Evolutionary conservation across 1,140 invertebrate genomes (phyloP).

Genomic region (Linepithema humile): DNA sequence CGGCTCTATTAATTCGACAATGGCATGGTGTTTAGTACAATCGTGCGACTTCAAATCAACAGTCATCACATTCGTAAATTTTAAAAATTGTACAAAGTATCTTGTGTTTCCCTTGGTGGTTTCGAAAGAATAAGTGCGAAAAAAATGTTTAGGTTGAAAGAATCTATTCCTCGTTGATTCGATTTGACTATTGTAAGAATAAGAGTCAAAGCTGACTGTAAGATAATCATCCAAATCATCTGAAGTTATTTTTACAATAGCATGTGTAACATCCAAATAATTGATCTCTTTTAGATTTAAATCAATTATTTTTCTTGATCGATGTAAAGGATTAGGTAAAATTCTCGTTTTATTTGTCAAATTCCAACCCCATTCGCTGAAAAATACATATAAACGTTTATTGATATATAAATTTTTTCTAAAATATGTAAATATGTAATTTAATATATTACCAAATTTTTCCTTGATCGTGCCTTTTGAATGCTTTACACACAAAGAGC

Average conservation of each 20-base stretch:
- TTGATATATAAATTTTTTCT: background rate
- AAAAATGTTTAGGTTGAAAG: constrained; percentile 51
- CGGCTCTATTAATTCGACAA: constrained; percentile 86
- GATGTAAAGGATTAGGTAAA: constrained; percentile 81
- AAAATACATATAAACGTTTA: constrained; percentile 62
- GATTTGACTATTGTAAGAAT: constrained; percentile 66
- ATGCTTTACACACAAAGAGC: constrained; percentile 89
- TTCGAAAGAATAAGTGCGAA: constrained; percentile 40
- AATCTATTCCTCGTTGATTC: constrained; percentile 54
- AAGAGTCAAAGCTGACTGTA: constrained; percentile 75
- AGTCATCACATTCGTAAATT: constrained; percentile 69
- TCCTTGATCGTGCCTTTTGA: constrained; percentile 82
- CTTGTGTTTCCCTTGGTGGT: constrained; percentile 71
- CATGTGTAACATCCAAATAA: constrained; percentile 87
- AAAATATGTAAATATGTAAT: background rate
- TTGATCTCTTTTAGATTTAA: constrained; percentile 87
- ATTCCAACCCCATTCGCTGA: constrained; percentile 87
- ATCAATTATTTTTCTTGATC: constrained; percentile 86
- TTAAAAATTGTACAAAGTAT: constrained; percentile 71
- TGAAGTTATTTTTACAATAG: constrained; percentile 87
- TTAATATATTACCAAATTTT: constrained; percentile 86
- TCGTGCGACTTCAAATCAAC: constrained; percentile 74
- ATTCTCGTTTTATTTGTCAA: constrained; percentile 87
- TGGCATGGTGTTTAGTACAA: constrained; percentile 84
- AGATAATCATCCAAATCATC: constrained; percentile 70